Conservation (phyloP, 2,797 vertebrate species). For the Sebastes steindachneri region DNA sequence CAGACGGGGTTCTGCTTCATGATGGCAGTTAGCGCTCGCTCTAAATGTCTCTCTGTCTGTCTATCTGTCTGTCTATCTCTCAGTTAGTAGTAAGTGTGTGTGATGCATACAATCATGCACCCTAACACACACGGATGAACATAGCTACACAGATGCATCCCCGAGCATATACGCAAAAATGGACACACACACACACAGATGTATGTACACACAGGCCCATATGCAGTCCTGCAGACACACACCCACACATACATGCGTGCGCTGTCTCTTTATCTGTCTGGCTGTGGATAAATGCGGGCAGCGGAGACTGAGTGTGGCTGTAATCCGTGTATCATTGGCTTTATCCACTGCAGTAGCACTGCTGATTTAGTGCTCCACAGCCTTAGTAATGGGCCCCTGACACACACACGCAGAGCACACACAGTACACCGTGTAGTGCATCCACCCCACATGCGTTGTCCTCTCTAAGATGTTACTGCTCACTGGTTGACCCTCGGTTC, state of each 20-base stretch:
- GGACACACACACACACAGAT: background rate
- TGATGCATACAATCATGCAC: constrained; percentile 1
- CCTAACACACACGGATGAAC: constrained; percentile 7
- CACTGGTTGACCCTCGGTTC: constrained; percentile 62
- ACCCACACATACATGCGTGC: constrained; percentile 6
- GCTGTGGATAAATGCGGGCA: constrained; percentile 65
- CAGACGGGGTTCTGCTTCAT: constrained; percentile 42
- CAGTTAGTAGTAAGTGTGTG: background rate
- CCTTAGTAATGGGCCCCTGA: constrained; percentile 72
- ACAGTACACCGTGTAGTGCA: constrained; percentile 30
- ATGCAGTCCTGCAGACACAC: constrained; percentile 21
- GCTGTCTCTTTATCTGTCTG: constrained; percentile 70
- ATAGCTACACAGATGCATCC: background rate
- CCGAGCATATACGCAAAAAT: background rate
- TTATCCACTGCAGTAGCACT: constrained; percentile 73
- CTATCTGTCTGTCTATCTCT: constrained; percentile 20
- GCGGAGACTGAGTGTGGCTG: constrained; percentile 66
- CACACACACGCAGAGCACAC: constrained; percentile 48
- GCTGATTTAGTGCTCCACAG: constrained; percentile 79
- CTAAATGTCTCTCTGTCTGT: constrained; percentile 22
- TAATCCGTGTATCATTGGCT: constrained; percentile 79
- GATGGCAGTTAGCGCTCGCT: constrained; percentile 45
- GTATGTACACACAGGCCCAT: background rate
- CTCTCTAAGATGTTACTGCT: constrained; percentile 64
- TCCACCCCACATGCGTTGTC: constrained; percentile 45